These are phyloP conservation scores for Eretmochelys imbricata DNA, from an alignment of 2,113 vertebrate genomes.

Conservation along the genomic window DNA sequence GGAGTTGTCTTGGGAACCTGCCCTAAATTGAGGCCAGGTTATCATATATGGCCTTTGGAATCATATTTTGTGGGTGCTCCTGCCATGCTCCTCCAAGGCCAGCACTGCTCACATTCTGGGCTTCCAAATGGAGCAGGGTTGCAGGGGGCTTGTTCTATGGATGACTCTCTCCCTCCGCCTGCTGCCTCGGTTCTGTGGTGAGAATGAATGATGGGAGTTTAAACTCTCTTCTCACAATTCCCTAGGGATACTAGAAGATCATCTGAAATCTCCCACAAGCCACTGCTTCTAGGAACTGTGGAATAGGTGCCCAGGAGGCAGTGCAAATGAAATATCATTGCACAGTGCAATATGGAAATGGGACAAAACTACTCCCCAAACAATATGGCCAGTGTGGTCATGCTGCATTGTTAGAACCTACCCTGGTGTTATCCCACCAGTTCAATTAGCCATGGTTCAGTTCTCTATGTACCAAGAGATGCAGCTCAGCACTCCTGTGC, in stretches of 20 bases:
- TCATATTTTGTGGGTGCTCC: accelerated
- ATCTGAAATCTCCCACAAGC: background rate
- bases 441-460: background rate
- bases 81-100: background rate
- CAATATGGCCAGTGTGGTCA: background rate
- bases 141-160: background rate
- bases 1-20: background rate
- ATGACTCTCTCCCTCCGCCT: background rate
- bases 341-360: background rate
- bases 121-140: background rate
- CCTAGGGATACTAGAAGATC: background rate
- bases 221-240: background rate
- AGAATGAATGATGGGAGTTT: accelerated
- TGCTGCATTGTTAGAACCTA: background rate
- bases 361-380: background rate
- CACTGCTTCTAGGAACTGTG: background rate
- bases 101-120: accelerated
- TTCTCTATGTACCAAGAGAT: background rate
- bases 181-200: background rate
- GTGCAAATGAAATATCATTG: background rate
- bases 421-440: background rate
- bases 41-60: background rate
- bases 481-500: background rate
- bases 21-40: background rate
- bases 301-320: background rate